phyloP scores from a whole-genome alignment of 2,113 vertebrate species.

The Rattus rattus region DNA sequence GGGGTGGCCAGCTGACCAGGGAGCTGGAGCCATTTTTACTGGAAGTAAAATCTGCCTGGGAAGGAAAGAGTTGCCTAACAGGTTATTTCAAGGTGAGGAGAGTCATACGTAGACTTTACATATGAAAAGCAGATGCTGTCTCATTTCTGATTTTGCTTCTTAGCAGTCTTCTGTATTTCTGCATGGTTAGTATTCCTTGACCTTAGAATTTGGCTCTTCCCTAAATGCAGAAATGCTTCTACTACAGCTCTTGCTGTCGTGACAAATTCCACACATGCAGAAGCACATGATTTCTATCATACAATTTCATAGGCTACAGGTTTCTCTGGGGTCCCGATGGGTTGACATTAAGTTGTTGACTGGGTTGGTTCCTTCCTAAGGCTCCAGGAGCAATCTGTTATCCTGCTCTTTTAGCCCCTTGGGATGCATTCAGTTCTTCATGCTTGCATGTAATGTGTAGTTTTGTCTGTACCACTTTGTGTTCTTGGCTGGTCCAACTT shows the following conservation, averaged over 20 bases:
- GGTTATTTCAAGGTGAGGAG: not conserved
- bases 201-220: not conserved
- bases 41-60: not conserved
- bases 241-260: not conserved
- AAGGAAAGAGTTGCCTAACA: not conserved
- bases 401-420: not conserved
- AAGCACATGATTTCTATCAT: not conserved
- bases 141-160: slow-evolving; percentile 22
- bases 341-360: not conserved
- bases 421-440: not conserved
- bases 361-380: not conserved
- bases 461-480: too few relatives aligned
- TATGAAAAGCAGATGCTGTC: not conserved
- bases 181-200: not conserved
- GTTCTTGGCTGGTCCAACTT: too few relatives aligned
- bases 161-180: not conserved
- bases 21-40: slow-evolving; percentile 7
- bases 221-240: not conserved
- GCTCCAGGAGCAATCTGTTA: not conserved
- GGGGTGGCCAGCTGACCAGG: not conserved
- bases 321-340: not conserved
- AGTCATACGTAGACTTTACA: not conserved
- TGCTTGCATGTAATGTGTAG: too few relatives aligned
- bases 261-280: not conserved
- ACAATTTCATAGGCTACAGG: not conserved